phyloP scores from a whole-genome alignment of 2,888 invertebrate species.

The Watsonalla binaria region DNA sequence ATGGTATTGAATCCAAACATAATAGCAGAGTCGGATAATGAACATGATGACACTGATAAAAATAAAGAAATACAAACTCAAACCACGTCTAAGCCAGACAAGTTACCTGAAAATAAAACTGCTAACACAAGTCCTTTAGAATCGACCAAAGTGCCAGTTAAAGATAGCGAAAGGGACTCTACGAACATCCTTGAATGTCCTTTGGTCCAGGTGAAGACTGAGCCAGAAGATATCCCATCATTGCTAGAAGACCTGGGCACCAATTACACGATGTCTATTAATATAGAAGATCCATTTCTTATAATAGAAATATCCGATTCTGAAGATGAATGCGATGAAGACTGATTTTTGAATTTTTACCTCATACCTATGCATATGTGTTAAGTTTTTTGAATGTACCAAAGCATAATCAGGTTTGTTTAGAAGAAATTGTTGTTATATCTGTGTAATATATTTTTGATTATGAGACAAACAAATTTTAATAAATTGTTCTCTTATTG shows the following conservation, averaged over 20 bases:
- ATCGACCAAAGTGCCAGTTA: too few relatives aligned
- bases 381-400: too few relatives aligned
- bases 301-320: constrained; percentile 53
- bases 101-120: neutral
- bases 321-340: constrained; percentile 30
- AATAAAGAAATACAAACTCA: neutral
- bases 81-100: neutral
- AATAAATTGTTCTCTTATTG: too few relatives aligned
- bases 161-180: too few relatives aligned
- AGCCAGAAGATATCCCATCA: constrained; percentile 19
- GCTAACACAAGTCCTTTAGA: too few relatives aligned
- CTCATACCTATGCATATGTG: too few relatives aligned
- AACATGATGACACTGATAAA: constrained; percentile 1
- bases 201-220: constrained; percentile 6
- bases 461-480: too few relatives aligned
- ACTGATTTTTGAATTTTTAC: neutral
- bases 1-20: neutral
- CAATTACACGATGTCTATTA: constrained; percentile 33
- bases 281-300: constrained; percentile 50
- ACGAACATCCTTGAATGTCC: too few relatives aligned
- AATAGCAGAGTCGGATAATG: neutral
- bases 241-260: constrained; percentile 39
- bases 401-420: too few relatives aligned
- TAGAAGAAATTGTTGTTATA: too few relatives aligned
- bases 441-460: too few relatives aligned